Percentiles rank a stretch among this genome's conserved stretches.
Conservation (phyloP, 2,113 vertebrate species). For the Takifugu flavidus region DNA sequence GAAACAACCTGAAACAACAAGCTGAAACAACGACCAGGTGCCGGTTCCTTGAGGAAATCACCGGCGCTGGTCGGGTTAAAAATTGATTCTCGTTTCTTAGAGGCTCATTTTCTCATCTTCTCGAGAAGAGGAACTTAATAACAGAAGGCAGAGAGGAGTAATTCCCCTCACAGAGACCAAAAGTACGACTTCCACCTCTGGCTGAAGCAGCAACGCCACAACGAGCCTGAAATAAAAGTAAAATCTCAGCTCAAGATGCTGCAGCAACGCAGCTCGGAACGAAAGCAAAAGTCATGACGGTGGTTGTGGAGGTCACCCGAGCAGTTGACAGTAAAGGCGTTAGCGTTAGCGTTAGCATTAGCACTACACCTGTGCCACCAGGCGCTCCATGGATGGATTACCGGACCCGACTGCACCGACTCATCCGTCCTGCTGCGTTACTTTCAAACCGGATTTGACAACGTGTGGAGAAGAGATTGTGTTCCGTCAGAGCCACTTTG, state of each 20-base stretch:
- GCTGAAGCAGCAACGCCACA: too few species aligned
- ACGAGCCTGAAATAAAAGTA: background rate
- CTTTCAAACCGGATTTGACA: constrained; percentile 36
- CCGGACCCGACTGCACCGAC: constrained; percentile 16
- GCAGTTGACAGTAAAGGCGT: too few species aligned
- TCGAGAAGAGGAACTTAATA: background rate
- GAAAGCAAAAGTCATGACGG: too few species aligned
- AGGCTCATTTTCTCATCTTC: background rate
- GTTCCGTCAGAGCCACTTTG: constrained; percentile 42
- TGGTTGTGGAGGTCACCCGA: too few species aligned
- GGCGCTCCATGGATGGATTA: background rate
- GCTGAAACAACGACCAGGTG: constrained; percentile 21
- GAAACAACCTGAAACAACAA: constrained; percentile 20
- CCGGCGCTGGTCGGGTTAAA: constrained; percentile 8
- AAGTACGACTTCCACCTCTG: too few species aligned
- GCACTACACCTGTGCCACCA: too few species aligned
- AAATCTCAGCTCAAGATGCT: too few species aligned
- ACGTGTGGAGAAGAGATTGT: constrained; percentile 35
- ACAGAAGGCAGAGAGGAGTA: constrained; percentile 12
- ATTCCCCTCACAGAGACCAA: background rate
- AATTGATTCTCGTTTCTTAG: background rate
- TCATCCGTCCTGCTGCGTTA: constrained; percentile 15
- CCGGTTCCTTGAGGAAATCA: constrained; percentile 48
- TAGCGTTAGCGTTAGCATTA: background rate
- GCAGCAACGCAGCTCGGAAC: too few species aligned